A percentile compares a stretch with the other conserved stretches of the same genome.
Evolutionary conservation across 2,888 invertebrate species (phyloP).

Genomic region (Luffia ferchaultella): DNA sequence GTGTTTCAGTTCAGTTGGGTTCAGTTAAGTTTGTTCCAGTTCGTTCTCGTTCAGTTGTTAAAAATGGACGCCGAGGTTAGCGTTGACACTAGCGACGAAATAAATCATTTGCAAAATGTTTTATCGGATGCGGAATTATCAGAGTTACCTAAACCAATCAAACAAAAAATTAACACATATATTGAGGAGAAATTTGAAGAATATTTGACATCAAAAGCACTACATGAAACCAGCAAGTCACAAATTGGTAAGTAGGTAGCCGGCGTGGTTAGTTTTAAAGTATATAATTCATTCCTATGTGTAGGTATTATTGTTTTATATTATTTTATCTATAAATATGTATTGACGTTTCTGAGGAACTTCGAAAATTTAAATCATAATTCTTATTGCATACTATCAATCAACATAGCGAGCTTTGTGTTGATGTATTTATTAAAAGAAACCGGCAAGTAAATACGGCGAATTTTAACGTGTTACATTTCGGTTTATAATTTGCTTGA

Average conservation of each 20-base stretch:
- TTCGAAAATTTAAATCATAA: too few relatives aligned
- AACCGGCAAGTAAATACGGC: too few relatives aligned
- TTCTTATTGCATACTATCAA: too few relatives aligned
- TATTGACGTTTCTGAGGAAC: too few relatives aligned
- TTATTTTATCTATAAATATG: too few relatives aligned
- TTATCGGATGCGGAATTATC: constrained; percentile 47
- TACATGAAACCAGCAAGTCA: constrained; percentile 72
- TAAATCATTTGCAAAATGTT: constrained; percentile 52
- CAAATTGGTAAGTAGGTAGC: constrained; percentile 64
- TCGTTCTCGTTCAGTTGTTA: too few relatives aligned
- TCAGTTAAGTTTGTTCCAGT: too few relatives aligned
- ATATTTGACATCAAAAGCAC: constrained; percentile 76
- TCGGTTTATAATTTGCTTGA: too few relatives aligned
- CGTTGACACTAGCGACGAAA: constrained; percentile 30
- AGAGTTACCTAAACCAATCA: constrained; percentile 33
- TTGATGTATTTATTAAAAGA: too few relatives aligned
- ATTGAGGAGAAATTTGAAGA: constrained; percentile 73
- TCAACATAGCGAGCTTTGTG: too few relatives aligned
- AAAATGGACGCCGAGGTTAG: constrained; percentile 1
- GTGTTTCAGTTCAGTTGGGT: too few relatives aligned
- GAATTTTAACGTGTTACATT: too few relatives aligned
- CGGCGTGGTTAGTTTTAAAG: constrained; percentile 5
- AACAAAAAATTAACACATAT: constrained; percentile 68
- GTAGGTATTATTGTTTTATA: background rate
- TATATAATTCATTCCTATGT: background rate